Base-by-base conservation (phyloP, 2,113 vertebrate genomes). In the Echinops telfairi region DNA sequence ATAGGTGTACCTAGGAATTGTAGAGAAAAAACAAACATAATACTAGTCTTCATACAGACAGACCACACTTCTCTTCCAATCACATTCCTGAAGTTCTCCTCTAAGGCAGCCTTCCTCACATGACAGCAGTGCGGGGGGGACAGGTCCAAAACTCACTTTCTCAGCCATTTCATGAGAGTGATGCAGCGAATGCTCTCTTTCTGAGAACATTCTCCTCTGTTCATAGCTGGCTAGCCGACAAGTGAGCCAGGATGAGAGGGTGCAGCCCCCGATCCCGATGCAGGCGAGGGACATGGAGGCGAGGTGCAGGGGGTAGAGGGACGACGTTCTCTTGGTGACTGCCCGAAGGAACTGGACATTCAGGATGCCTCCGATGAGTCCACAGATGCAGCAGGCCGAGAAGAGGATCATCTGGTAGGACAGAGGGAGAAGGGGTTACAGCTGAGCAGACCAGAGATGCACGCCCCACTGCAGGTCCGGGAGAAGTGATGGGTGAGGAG, bases 341-440 rank as follows among this genome's bases (percentile, higher is more conserved):
- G 99, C 99, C 78, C 99, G 98, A 83, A 99, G 99, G 97, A 99
- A 99, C 98, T 99, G 99, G 97, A 99, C 99, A 97, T 99, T 99
- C 97, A 99, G 98, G 98, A 99, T 99, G 92, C 99, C 99, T 68
- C 99, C 99, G 20, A 99, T 99, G 95, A 99, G 98, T 90, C 99
- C 99, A 77, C 99, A 99, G 98, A 99, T 99, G 97, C 99, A 99
- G 97, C 99, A 99, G 29, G 99, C 99, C 53, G 99, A 99, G 96
- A 99, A 99, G 84, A 99, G 98, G 97, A 99, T 99, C 99, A 99
- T 99, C 99, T 99, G 97, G 84, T 66, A 96, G 95, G 95, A 97
- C 96, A 97, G 53, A 96, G 94, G 89, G 96, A 83, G 23, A 85
- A 47, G 77, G 33, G 58, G 64, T 14, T 33, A 47, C 29, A 58